phyloP scores from a whole-genome alignment of 2,888 invertebrate species.

The Catocala fraxini region DNA sequence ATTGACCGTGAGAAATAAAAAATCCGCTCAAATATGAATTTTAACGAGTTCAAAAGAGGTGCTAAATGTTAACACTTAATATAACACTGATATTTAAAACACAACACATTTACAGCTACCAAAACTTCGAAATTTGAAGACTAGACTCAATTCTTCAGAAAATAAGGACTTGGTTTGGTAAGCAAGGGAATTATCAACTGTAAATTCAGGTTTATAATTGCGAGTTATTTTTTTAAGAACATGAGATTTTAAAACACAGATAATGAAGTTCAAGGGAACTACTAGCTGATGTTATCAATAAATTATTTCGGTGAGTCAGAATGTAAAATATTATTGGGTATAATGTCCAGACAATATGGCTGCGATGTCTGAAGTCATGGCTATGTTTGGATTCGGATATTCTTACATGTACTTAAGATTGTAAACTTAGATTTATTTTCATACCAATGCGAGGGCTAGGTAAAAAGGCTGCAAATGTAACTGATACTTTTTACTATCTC shows the following conservation, averaged over 20 bases:
- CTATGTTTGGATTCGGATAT: conserved; percentile 19
- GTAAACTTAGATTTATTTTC: conserved; percentile 17
- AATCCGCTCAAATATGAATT: conserved; percentile 52
- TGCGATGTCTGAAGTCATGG: conserved; percentile 18
- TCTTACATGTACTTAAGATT: conserved; percentile 30
- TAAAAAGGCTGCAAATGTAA: conserved; percentile 14
- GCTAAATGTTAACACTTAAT: conserved; percentile 59
- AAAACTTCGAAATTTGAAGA: conserved; percentile 5
- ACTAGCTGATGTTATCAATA: conserved; percentile 53
- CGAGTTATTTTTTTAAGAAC: conserved; percentile 48
- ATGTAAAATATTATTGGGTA: conserved; percentile 40
- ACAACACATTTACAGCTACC: conserved; percentile 5
- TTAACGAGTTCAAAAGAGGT: conserved; percentile 56
- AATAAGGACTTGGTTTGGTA: conserved; percentile 23
- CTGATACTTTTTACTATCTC: conserved; percentile 11
- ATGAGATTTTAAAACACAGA: conserved; percentile 51
- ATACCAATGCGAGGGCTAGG: not conserved
- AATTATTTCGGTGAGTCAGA: conserved; percentile 51
- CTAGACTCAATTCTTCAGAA: conserved; percentile 12
- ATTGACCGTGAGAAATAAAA: conserved; percentile 51
- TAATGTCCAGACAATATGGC: conserved; percentile 42
- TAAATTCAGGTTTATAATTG: conserved; percentile 32
- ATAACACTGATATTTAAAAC: conserved; percentile 43
- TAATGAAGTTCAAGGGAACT: conserved; percentile 52
- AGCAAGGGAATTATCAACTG: not conserved